Evolutionary conservation across 2,113 vertebrate genomes (phyloP).

Genomic region (Toxotes jaculatrix): DNA sequence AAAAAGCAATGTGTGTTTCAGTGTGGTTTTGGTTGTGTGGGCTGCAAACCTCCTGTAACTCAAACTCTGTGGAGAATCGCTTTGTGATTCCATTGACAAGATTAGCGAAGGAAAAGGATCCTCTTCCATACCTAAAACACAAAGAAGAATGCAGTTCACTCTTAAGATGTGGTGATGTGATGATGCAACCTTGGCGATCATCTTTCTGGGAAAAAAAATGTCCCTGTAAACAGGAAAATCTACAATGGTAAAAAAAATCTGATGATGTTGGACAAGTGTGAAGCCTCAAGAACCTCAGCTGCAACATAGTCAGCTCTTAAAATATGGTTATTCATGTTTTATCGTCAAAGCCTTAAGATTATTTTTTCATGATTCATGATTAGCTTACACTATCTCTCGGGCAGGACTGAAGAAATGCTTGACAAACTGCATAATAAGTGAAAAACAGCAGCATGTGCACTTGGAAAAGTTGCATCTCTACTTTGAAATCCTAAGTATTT

Average conservation of each 20-base stretch:
- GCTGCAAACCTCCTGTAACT: conserved; percentile 89
- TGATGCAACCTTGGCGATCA: not conserved
- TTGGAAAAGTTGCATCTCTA: not conserved
- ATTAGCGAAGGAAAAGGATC: conserved; percentile 90
- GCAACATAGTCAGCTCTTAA: not conserved
- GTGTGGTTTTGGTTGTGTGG: not conserved
- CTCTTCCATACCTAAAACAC: conserved; percentile 85
- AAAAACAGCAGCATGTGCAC: not conserved
- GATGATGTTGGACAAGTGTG: not conserved
- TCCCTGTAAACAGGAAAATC: not conserved
- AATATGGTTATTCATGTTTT: not conserved
- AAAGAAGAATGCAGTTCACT: not conserved
- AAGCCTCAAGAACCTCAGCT: not conserved
- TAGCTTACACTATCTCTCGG: rapidly evolving
- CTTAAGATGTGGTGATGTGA: not conserved
- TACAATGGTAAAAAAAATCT: not conserved
- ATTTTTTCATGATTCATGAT: not conserved
- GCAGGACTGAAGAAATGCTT: not conserved
- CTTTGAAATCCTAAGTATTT: not conserved
- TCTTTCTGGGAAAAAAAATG: not conserved
- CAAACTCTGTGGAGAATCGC: conserved; percentile 88
- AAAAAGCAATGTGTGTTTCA: not conserved
- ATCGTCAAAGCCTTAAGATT: not conserved
- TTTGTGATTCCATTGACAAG: conserved; percentile 85
- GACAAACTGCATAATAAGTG: too few species aligned